A percentile compares a stretch with the other conserved stretches of the same genome.
Conservation (phyloP, 2,888 invertebrate species). For the Parascotia fuliginaria region DNA sequence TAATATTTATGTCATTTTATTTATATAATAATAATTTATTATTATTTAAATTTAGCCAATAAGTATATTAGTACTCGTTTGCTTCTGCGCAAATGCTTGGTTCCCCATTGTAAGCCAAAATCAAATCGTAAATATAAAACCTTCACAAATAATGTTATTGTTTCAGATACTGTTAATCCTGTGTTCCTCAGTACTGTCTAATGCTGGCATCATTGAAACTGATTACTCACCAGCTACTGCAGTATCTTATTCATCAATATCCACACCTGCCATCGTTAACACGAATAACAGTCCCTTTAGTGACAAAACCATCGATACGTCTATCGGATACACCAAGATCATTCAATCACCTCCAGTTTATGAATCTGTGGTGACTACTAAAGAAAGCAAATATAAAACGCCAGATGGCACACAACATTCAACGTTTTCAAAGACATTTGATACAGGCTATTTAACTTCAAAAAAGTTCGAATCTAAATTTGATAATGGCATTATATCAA, state of each 20-base stretch:
- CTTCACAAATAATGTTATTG: too few species aligned
- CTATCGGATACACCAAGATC: slow-evolving; percentile 25
- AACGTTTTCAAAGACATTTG: slow-evolving; percentile 36
- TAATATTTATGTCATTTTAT: too few species aligned
- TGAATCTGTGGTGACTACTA: slow-evolving; percentile 39
- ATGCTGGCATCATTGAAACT: slow-evolving; percentile 40
- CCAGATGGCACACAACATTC: slow-evolving; percentile 38
- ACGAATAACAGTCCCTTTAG: slow-evolving; percentile 21
- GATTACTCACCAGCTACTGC: slow-evolving; percentile 41
- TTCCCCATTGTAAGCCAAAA: too few species aligned
- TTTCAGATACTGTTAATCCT: slow-evolving; percentile 52
- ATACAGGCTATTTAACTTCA: slow-evolving; percentile 34
- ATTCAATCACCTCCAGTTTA: slow-evolving; percentile 41
- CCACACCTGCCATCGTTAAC: slow-evolving; percentile 24
- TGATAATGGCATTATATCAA: slow-evolving; percentile 23
- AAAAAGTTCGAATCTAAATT: slow-evolving; percentile 40
- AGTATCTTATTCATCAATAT: slow-evolving; percentile 43
- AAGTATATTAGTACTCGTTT: too few species aligned
- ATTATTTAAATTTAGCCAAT: too few species aligned
- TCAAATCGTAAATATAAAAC: too few species aligned
- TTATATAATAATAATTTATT: too few species aligned
- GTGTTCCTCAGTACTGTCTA: slow-evolving; percentile 41
- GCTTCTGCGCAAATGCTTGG: too few species aligned
- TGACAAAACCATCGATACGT: slow-evolving; percentile 12
- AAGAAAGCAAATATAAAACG: slow-evolving; percentile 38